Base-by-base conservation (phyloP, 2,113 vertebrate genomes). In the Chloebia gouldiae region DNA sequence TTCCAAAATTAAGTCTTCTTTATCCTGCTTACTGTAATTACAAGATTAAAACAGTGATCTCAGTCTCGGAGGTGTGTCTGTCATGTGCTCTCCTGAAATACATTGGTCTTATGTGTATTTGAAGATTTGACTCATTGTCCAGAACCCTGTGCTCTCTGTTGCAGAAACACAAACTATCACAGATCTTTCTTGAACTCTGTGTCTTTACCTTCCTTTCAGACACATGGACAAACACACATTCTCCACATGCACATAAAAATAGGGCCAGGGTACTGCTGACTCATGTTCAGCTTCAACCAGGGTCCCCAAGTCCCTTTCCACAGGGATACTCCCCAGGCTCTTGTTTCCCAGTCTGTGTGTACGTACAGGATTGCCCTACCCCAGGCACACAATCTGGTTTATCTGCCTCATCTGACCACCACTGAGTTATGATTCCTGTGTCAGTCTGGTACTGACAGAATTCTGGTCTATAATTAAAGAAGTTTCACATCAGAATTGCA, bases 41-140 rank as follows among this genome's bases (percentile, higher is more conserved):
- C n/a, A 85, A 54, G 35, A 84, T 23, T 44, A 83, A 92, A 86
- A 53, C n/a, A 81, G 49, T 94, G 65, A 92, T 87, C 65, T 94
- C 90, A 91, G 40, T 63, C 37, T 47, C 77, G 81, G 30, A 81
- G 82, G 61, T 90, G 85, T 90, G 78, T 33, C 51, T 72, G 53
- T 35, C 65, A 35, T 42, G 51, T 86, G 13, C 13, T 40, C 33
- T 86, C 17, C 42, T 78, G 42, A 73, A 95, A 90, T 86, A 81
- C 21, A 4, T 51, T 78, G 30, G 19, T 45, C 25, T 88, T 91
- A 68, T 5, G 30, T 30, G 21, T 61, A 33, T 85, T 73, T 60
- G 64, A 33, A 91, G 30, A 78, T 89, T 59, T 89, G 59, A 4
- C 37, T 56, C 21, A 14, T 88, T 70, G 44, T 84, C 22, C 35